Evolutionary conservation across 2,888 invertebrate genomes (phyloP).

Genomic region (Stegana nigrithorax): DNA sequence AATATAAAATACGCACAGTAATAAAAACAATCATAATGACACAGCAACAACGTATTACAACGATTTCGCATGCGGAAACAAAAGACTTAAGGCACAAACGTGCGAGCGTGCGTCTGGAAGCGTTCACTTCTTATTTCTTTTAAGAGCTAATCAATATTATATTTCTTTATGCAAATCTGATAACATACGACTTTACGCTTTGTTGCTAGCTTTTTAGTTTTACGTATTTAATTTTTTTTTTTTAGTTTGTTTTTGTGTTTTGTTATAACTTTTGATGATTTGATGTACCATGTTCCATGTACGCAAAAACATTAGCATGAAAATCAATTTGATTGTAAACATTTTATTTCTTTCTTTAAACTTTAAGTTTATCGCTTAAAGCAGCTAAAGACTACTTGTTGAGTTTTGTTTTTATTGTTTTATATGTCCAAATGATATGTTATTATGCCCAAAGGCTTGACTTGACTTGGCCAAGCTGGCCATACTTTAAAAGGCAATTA

Average conservation of each 20-base stretch:
- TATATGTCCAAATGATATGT: not conserved
- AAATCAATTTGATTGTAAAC: slow-evolving; percentile 27
- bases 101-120: no score
- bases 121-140: no score
- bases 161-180: slow-evolving; percentile 9
- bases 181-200: slow-evolving; percentile 24
- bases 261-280: slow-evolving; percentile 53
- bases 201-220: slow-evolving; percentile 1
- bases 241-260: slow-evolving; percentile 11
- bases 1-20: no score
- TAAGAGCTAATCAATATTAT: no score
- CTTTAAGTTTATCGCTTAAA: no score
- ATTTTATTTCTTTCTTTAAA: not conserved
- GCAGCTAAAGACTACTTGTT: not conserved
- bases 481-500: slow-evolving; percentile 55
- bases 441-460: slow-evolving; percentile 29
- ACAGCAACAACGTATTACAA: no score
- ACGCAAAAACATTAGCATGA: slow-evolving; percentile 52
- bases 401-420: slow-evolving; percentile 3
- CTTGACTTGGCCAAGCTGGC: no score
- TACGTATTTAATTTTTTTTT: not conserved
- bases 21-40: no score
- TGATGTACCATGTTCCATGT: slow-evolving; percentile 49
- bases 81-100: slow-evolving; percentile 56
- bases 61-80: slow-evolving; percentile 40